phyloP scores from a whole-genome alignment of 1,140 invertebrate genomes.

The Drosophila arawakana region DNA sequence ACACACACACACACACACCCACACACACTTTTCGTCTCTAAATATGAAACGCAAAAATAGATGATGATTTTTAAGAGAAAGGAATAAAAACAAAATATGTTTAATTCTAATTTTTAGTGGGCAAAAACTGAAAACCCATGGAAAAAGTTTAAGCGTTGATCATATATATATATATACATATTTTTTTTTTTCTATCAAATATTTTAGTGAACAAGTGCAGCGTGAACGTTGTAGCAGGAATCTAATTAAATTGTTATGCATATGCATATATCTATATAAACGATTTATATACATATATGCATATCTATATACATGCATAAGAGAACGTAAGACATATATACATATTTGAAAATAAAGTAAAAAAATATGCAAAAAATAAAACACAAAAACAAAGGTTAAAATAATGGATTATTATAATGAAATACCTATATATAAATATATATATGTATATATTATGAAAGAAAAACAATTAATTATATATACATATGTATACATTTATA shows the following conservation, averaged over 20 bases:
- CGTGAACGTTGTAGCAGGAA: conserved; percentile 74
- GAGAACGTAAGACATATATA: conserved; percentile 79
- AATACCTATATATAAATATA: conserved; percentile 56
- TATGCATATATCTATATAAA: conserved; percentile 47
- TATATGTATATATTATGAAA: conserved; percentile 7
- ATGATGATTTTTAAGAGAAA: conserved; percentile 1
- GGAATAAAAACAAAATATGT: conserved; percentile 28
- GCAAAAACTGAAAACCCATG: conserved; percentile 18
- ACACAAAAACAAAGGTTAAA: conserved; percentile 49
- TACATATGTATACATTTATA: conserved; percentile 45
- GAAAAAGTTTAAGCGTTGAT: conserved; percentile 47
- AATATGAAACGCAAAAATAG: conserved; percentile 11
- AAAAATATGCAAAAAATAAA: conserved; percentile 45
- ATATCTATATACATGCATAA: conserved; percentile 52
- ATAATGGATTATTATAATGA: conserved; percentile 58
- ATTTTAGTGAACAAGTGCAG: conserved; percentile 65
- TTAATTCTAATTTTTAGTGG: conserved; percentile 40
- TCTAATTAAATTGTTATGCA: conserved; percentile 63
- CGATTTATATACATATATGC: conserved; percentile 59
- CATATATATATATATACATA: conserved; percentile 26
- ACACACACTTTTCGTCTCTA: conserved; percentile 20
- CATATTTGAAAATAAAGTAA: conserved; percentile 39
- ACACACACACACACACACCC: conserved; percentile 23
- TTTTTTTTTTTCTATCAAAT: conserved; percentile 70
- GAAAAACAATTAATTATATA: conserved; percentile 20